Evolutionary conservation across 2,888 invertebrate genomes (phyloP), one percentile per base, ranked within the genome.

Genomic region (Incurvaria masculella): DNA sequence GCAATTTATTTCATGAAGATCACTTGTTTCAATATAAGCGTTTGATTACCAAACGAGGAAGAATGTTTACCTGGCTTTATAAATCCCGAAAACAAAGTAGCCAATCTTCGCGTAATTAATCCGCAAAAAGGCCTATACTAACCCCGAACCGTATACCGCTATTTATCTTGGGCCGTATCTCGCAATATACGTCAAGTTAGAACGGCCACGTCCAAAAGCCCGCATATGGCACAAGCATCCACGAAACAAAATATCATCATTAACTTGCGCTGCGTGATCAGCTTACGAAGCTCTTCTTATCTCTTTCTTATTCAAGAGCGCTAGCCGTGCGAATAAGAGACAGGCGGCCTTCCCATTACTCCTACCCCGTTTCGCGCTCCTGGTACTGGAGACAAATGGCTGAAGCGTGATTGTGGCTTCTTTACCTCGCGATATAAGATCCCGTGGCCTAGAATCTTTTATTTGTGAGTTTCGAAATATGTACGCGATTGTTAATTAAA

Each of bases 211-310:
- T 10, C 16, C 18, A 33, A 19, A 26, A 26, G 33, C 8, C 45
- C 44, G 39, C 42, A 39, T 21, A 46, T 40, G 26, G 41, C 40
- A 40, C 41, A 46, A 46, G 21, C 46, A 46, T 38, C 41, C 41
- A 21, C 41, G 33, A 40, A 41, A 46, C 46, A 46, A 46, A 46
- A 46, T 46, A 46, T 46, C 46, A 46, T 46, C 46, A 46, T 46
- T 46, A 46, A 41, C 41, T 20, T 10, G 17, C 18, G 41, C 41
- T 41, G 19, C 41, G 41, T 41, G 41, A 41, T 41, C 41, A 20
- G 41, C 19, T 41, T 41, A 20, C 41, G 33, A 14, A 33, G 4
- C 14, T 33, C 11, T 14, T 33, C 14, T 14, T 33, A 33, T 33
- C 33, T 33, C 33, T 33, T 33, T 33, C 33, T 33, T 33, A 33